phyloP scores from a whole-genome alignment of 2,888 invertebrate species.

The Diarsia brunnea region DNA sequence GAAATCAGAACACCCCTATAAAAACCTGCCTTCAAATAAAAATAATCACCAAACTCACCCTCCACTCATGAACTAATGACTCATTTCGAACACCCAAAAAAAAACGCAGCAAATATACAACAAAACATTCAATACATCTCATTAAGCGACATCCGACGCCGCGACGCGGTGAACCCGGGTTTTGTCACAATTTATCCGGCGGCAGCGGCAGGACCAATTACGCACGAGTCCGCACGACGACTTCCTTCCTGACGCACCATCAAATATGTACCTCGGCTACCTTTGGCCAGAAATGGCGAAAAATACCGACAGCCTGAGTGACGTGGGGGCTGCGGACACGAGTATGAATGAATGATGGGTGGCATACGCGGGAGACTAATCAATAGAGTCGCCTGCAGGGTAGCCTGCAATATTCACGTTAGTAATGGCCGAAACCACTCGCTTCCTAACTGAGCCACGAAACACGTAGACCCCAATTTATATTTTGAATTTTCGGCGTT shows the following conservation, averaged over 20 bases:
- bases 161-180: constrained; percentile 68
- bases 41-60: constrained; percentile 10
- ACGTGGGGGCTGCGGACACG: constrained; percentile 74
- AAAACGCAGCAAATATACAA: constrained; percentile 1
- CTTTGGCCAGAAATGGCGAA: constrained; percentile 77
- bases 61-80: constrained; percentile 27
- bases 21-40: background rate
- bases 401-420: constrained; percentile 77
- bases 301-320: constrained; percentile 74
- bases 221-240: constrained; percentile 80
- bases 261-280: constrained; percentile 83
- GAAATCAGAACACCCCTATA: background rate
- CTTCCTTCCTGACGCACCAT: constrained; percentile 85
- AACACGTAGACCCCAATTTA: constrained; percentile 37
- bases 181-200: constrained; percentile 76
- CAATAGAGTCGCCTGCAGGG: constrained; percentile 76
- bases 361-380: constrained; percentile 74
- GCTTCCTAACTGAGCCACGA: constrained; percentile 59
- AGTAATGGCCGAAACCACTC: constrained; percentile 77
- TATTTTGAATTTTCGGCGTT: constrained; percentile 40
- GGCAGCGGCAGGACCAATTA: constrained; percentile 80
- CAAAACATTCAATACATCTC: constrained; percentile 70
- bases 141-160: constrained; percentile 72
- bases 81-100: constrained; percentile 20
- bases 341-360: constrained; percentile 85